phyloP scores from a whole-genome alignment of 2,888 invertebrate species.

The Hoplodrina blanda region DNA sequence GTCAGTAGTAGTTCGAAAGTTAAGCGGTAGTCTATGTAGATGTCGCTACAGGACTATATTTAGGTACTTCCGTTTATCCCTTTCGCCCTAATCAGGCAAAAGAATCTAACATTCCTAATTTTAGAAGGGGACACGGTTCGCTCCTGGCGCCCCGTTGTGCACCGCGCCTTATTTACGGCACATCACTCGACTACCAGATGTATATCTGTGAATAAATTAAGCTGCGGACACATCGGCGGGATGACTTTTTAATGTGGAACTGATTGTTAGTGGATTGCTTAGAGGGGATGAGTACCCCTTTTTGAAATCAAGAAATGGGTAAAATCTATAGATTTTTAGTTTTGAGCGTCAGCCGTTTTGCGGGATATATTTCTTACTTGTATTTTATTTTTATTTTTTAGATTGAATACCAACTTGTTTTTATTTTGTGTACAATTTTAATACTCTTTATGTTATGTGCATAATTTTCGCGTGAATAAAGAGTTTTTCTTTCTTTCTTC shows the following conservation, averaged over 20 bases:
- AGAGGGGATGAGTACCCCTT: slow-evolving; percentile 46
- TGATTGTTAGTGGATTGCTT: slow-evolving; percentile 49
- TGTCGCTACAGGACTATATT: too few species aligned
- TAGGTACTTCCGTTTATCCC: neutral
- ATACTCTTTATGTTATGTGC: too few species aligned
- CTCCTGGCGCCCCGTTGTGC: slow-evolving; percentile 53
- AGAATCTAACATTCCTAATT: slow-evolving; percentile 46
- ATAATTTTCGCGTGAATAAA: too few species aligned
- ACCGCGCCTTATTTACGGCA: slow-evolving; percentile 69
- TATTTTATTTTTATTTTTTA: too few species aligned
- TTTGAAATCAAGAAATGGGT: neutral
- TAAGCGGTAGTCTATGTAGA: too few species aligned
- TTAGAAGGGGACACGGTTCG: slow-evolving; percentile 22
- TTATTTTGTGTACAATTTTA: too few species aligned
- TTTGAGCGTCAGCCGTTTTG: too few species aligned
- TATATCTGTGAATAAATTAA: slow-evolving; percentile 80
- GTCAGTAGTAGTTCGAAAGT: too few species aligned
- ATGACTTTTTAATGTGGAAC: slow-evolving; percentile 79
- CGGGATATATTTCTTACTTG: too few species aligned
- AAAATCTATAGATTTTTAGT: neutral
- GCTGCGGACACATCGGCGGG: slow-evolving; percentile 66
- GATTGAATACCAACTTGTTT: too few species aligned
- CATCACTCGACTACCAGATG: slow-evolving; percentile 72
- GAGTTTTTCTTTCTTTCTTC: too few species aligned
- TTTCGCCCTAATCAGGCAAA: slow-evolving; percentile 20